phyloP scores from a whole-genome alignment of 1,140 invertebrate genomes.

The Notospermus geniculatus region DNA sequence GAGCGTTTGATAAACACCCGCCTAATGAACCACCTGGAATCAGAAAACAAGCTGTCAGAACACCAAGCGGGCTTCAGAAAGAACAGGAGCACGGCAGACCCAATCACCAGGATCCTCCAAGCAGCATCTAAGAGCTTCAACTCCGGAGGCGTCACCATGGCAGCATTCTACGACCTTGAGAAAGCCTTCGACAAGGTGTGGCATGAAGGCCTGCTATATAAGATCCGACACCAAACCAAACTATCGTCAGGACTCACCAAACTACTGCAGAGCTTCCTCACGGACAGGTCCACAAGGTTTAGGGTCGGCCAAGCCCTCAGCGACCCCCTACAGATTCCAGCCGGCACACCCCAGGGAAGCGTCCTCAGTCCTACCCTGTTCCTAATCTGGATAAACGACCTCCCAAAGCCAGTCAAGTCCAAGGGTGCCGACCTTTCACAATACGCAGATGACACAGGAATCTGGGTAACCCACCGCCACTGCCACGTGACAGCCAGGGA shows the following conservation, averaged over 20 bases:
- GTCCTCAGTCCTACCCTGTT: background rate
- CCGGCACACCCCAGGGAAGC: background rate
- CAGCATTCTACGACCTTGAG: background rate
- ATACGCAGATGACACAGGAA: too few relatives aligned
- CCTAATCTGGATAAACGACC: background rate
- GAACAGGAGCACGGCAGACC: background rate
- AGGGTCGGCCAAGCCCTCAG: background rate
- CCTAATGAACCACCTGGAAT: background rate
- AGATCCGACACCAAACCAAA: background rate
- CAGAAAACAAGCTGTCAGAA: background rate
- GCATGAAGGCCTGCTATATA: background rate
- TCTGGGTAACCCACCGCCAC: too few relatives aligned
- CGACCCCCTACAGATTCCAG: background rate
- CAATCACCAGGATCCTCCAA: background rate
- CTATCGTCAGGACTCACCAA: background rate
- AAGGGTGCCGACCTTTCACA: too few relatives aligned
- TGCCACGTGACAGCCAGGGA: too few relatives aligned
- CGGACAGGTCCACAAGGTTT: background rate
- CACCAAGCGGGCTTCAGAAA: background rate
- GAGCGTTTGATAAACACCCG: background rate
- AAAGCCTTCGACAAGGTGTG: slow-evolving; percentile 6
- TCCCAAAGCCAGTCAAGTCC: background rate
- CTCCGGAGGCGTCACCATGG: too few relatives aligned
- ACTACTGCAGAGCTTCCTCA: background rate
- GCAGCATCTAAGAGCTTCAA: background rate